A percentile compares a stretch with the other conserved stretches of the same genome.
phyloP scores from a whole-genome alignment of 2,113 vertebrate genomes.

The Alosa alosa region DNA sequence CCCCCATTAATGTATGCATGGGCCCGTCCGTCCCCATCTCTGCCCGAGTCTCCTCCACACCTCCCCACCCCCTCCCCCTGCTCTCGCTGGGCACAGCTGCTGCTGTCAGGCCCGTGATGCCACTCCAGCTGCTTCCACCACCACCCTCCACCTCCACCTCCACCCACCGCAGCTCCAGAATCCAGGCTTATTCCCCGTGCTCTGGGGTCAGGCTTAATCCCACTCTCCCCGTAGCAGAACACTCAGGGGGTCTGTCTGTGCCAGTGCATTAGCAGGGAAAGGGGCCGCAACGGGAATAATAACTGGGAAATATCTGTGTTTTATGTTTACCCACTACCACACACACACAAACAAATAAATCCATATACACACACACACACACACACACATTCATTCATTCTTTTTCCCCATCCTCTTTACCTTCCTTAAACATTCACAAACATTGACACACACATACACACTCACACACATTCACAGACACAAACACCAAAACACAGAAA shows the following conservation, averaged over 20 bases:
- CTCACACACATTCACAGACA: not conserved
- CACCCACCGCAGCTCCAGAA: slow-evolving; percentile 27
- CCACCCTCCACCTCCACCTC: no score
- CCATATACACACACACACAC: no score
- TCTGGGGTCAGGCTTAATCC: slow-evolving; percentile 30
- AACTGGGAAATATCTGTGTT: not conserved
- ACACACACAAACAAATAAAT: not conserved
- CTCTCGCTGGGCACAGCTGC: no score
- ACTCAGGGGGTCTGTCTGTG: slow-evolving; percentile 52
- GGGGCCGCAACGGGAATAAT: not conserved
- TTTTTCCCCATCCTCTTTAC: no score
- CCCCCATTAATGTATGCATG: not conserved
- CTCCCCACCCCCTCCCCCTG: no score
- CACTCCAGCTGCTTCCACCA: no score
- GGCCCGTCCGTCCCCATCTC: not conserved
- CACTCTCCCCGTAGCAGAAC: slow-evolving; percentile 38
- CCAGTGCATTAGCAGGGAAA: slow-evolving; percentile 39
- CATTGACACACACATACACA: not conserved
- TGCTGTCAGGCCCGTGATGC: no score
- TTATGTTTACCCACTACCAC: not conserved
- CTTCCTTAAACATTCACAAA: not conserved
- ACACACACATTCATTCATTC: no score
- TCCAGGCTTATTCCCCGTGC: slow-evolving; percentile 33
- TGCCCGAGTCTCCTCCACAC: not conserved
- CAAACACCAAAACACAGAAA: not conserved